Conservation (phyloP, 2,888 invertebrate species). For the Cacoxenus indagator region DNA sequence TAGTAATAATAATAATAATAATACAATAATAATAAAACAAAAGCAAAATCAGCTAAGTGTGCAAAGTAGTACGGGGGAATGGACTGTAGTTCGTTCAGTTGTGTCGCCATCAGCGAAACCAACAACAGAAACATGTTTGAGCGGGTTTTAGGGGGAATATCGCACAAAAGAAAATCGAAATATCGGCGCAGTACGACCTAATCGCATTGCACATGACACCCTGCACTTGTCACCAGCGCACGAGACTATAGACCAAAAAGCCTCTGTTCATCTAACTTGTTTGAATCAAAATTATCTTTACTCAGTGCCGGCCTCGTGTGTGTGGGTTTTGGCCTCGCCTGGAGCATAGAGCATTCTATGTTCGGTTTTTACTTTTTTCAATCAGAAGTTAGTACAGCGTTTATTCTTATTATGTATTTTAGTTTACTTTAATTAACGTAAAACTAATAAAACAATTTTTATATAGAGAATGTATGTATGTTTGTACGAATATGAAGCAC, state of each 20-base stretch:
- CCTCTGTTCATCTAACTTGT: too few species aligned
- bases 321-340: not conserved
- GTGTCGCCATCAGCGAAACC: not conserved
- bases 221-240: not conserved
- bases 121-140: constrained; percentile 20
- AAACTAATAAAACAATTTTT: constrained; percentile 21
- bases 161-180: not conserved
- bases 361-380: constrained; percentile 34
- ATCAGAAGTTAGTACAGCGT: constrained; percentile 61
- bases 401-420: constrained; percentile 54
- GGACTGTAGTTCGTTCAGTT: too few species aligned
- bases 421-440: constrained; percentile 57
- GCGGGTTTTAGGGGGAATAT: constrained; percentile 2
- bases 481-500: too few species aligned
- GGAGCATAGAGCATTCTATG: too few species aligned
- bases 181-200: constrained; percentile 1
- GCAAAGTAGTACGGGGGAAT: too few species aligned
- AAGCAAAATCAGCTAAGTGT: too few species aligned
- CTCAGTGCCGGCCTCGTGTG: not conserved
- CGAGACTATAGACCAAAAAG: too few species aligned
- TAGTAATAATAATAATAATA: constrained; percentile 10
- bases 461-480: too few species aligned
- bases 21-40: too few species aligned
- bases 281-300: too few species aligned
- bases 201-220: constrained; percentile 4